Evolutionary conservation across 2,888 invertebrate genomes (phyloP).

Genomic region (Tinea semifulvella): DNA sequence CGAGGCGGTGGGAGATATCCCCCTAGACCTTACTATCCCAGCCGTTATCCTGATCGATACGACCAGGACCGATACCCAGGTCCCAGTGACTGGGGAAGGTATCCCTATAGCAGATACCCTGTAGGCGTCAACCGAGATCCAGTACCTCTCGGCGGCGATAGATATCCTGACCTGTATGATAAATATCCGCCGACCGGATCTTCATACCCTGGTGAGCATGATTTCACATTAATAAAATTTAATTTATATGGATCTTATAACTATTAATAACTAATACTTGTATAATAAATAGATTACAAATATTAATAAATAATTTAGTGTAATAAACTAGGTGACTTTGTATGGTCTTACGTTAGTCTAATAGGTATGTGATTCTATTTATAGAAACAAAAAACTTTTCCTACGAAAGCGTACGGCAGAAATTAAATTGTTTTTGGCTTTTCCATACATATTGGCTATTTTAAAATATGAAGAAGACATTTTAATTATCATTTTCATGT

Average conservation of each 20-base stretch:
- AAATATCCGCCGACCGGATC: slow-evolving; percentile 69
- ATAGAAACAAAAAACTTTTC: too few species aligned
- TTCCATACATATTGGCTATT: too few species aligned
- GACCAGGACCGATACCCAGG: slow-evolving; percentile 51
- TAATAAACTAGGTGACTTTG: too few species aligned
- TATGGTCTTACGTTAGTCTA: too few species aligned
- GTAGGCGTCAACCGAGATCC: slow-evolving; percentile 60
- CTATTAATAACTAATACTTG: not conserved
- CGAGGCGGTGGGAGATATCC: slow-evolving; percentile 39
- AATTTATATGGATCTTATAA: not conserved
- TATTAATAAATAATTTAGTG: not conserved
- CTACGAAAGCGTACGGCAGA: too few species aligned
- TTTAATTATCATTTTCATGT: not conserved
- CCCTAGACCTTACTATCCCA: slow-evolving; percentile 36
- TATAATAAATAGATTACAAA: not conserved
- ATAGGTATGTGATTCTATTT: too few species aligned
- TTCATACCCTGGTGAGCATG: slow-evolving; percentile 55
- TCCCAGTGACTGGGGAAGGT: slow-evolving; percentile 49
- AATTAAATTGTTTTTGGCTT: too few species aligned
- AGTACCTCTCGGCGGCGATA: slow-evolving; percentile 56
- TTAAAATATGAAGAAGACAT: too few species aligned
- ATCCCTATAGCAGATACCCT: slow-evolving; percentile 52
- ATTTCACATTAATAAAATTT: not conserved
- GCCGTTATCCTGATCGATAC: slow-evolving; percentile 59
- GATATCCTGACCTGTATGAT: slow-evolving; percentile 59